Conservation (phyloP, 1,140 invertebrate species). For the Coelopa frigida region DNA sequence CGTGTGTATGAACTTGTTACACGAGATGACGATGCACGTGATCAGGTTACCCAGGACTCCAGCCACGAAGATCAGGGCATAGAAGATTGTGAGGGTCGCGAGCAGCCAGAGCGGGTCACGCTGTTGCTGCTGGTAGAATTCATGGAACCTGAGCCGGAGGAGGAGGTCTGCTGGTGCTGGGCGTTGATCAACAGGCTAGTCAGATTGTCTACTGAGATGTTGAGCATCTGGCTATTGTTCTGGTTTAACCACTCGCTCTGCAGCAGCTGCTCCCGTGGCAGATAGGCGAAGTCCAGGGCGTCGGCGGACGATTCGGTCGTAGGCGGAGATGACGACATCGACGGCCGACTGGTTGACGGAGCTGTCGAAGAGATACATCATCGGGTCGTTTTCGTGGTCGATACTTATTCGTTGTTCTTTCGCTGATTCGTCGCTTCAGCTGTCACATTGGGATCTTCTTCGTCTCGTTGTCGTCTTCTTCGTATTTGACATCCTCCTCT, state of each 20-base stretch:
- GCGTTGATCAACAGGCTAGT: constrained; percentile 30
- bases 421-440: no score
- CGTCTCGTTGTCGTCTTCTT: no score
- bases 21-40: constrained; percentile 76
- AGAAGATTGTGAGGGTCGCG: constrained; percentile 61
- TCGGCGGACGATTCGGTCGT: no score
- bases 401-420: no score
- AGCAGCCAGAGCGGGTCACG: constrained; percentile 44
- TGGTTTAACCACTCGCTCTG: constrained; percentile 35
- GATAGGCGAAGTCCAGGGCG: constrained; percentile 5
- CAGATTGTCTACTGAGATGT: constrained; percentile 37
- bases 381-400: no score
- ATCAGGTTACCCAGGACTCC: constrained; percentile 77
- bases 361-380: no score
- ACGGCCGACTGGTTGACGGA: no score
- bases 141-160: no score
- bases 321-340: no score
- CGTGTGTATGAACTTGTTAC: constrained; percentile 76
- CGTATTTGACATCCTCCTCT: no score
- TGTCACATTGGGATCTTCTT: no score
- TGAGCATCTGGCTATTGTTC: constrained; percentile 40
- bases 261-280: constrained; percentile 18
- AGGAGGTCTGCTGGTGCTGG: constrained; percentile 21
- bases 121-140: constrained; percentile 6
- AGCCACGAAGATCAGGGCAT: constrained; percentile 66